These are phyloP conservation scores for Bubo scandiacus DNA, from an alignment of 2,113 vertebrate species.

Conservation along the genomic window DNA sequence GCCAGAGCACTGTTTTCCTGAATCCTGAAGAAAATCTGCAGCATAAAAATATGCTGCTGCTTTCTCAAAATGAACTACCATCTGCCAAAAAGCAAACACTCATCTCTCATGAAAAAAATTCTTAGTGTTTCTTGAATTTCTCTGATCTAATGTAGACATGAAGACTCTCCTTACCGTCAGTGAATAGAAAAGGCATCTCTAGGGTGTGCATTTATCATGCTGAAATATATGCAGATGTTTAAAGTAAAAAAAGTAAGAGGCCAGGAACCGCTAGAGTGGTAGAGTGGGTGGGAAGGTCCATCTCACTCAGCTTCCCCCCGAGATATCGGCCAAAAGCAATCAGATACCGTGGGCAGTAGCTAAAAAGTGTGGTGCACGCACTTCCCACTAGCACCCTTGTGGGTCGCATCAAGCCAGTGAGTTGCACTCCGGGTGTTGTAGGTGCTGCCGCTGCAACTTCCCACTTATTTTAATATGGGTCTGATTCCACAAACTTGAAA, in stretches of 20 bases:
- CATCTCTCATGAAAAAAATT: neutral
- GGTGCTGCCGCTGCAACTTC: neutral
- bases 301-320: neutral
- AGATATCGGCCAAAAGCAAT: neutral
- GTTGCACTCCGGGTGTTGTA: neutral
- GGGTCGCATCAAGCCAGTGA: neutral
- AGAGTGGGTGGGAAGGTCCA: neutral
- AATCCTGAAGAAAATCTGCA: neutral
- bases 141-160: neutral
- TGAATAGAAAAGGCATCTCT: neutral
- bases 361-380: no score
- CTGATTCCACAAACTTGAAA: neutral
- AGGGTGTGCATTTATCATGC: neutral
- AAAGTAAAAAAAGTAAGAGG: neutral
- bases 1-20: neutral
- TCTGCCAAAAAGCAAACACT: neutral
- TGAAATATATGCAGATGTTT: neutral
- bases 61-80: neutral
- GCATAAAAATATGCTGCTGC: neutral
- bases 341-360: rapidly evolving
- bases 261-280: neutral
- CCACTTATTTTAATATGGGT: neutral
- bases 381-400: neutral
- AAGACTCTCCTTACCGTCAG: neutral
- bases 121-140: neutral